Evolutionary conservation across 2,888 invertebrate genomes (phyloP), one percentile per base, ranked within the genome.

Genomic region (Cerceris ruficornis): DNA sequence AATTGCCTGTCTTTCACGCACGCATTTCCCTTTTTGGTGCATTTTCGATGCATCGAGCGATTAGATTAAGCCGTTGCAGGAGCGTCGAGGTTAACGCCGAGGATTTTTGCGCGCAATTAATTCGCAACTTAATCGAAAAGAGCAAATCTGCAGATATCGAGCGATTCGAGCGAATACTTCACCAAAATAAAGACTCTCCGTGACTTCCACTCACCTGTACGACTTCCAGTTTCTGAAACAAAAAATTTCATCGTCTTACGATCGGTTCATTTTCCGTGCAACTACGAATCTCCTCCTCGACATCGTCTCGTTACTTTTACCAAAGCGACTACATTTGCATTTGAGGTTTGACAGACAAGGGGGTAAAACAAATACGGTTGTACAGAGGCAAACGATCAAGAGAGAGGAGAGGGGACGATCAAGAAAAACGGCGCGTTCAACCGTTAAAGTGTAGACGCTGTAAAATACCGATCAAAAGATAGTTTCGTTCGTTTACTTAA

Each of bases 191-290:
- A 14, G 57, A 7, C 46, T 17, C 61, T 15, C 50, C 43, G 41
- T 49, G 60, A 60, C 75, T 71, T 54, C 68, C 68, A 85, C 90
- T 89, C 87, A 90, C 90, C 89, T 86, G 86, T 49, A 85, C 59
- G 28, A 89, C 87, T 80, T 89, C 90, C 85, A 85, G 77, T 86
- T 89, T 89, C 90, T 90, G 89, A 80, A 90, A 89, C 79, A 83
- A 73, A 85, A 75, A 62, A 28, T 46, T 8, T 13, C 9, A 46
- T 28, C 2, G 28, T 28, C 4, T 28, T 28, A 28, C 28, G 28
- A 28, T 28, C 28, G 28, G 1, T 28, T 28, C 28, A 28, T 2
- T 28, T 28, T 1, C 4, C 28, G 4, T 28, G 28, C 4, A 28
- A 28, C 28, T 28, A 4, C 28, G 28, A 28, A 28, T 28, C 4